phyloP scores from a whole-genome alignment of 1,140 invertebrate genomes.

The Brachionus rotundiformis region DNA sequence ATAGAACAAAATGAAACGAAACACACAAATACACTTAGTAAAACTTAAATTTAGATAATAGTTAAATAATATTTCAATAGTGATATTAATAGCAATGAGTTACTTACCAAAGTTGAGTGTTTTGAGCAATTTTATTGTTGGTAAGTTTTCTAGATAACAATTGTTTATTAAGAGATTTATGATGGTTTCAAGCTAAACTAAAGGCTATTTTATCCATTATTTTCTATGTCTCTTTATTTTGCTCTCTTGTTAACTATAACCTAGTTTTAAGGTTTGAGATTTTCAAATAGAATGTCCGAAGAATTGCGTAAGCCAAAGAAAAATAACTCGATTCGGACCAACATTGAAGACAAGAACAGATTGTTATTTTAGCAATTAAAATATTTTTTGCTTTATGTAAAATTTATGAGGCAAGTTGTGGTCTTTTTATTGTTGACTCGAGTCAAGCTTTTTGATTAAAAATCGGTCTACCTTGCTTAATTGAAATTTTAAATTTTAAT shows the following conservation, averaged over 20 bases:
- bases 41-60: conserved; percentile 37
- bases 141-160: conserved; percentile 32
- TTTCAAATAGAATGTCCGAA: not conserved
- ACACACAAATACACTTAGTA: conserved; percentile 9
- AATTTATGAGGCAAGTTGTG: conserved; percentile 3
- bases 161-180: conserved; percentile 32
- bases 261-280: not conserved
- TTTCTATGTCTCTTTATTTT: not conserved
- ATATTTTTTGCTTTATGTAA: conserved; percentile 6
- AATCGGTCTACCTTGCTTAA: not conserved
- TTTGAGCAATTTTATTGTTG: conserved; percentile 27
- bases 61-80: conserved; percentile 45
- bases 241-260: not conserved
- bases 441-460: not conserved
- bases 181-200: conserved; percentile 3
- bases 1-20: conserved; percentile 40
- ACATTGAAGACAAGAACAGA: conserved; percentile 22
- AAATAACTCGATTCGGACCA: not conserved
- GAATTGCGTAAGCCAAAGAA: not conserved
- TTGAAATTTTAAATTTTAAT: conserved; percentile 41
- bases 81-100: conserved; percentile 41
- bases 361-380: conserved; percentile 35
- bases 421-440: not conserved
- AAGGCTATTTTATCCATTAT: conserved; percentile 21
- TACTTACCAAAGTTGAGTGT: conserved; percentile 40